Conservation (phyloP, 2,113 vertebrate species). For the Rhinogobius similis region DNA sequence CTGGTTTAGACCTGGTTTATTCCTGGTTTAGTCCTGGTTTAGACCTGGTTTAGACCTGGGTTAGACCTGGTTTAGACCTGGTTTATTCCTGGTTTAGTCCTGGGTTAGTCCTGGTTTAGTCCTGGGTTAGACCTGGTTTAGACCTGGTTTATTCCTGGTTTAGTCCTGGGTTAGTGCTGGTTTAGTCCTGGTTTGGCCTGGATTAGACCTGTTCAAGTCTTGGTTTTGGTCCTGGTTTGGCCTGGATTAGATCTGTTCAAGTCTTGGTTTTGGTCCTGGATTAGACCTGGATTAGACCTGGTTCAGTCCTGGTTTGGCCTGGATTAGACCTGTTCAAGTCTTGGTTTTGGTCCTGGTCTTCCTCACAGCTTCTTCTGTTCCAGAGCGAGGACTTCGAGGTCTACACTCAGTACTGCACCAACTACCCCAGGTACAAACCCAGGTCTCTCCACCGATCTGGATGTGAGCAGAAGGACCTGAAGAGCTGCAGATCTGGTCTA, state of each 20-base stretch:
- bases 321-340: background rate
- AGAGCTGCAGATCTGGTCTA: background rate
- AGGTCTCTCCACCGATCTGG: background rate
- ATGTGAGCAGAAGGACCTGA: background rate
- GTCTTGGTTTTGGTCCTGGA: background rate
- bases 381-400: slow-evolving; percentile 93
- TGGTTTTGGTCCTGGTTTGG: background rate
- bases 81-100: no score
- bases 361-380: background rate
- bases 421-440: slow-evolving; percentile 79
- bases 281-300: background rate
- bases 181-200: background rate
- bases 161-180: background rate
- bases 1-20: no score
- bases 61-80: no score
- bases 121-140: no score
- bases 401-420: slow-evolving; percentile 97
- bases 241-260: background rate
- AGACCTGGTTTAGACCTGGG: no score
- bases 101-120: no score
- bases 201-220: background rate
- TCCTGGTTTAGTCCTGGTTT: no score
- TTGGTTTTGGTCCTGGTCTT: background rate
- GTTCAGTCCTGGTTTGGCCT: background rate
- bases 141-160: background rate